Conservation (phyloP, 2,888 invertebrate species). For the Phrixothrix hirtus region DNA sequence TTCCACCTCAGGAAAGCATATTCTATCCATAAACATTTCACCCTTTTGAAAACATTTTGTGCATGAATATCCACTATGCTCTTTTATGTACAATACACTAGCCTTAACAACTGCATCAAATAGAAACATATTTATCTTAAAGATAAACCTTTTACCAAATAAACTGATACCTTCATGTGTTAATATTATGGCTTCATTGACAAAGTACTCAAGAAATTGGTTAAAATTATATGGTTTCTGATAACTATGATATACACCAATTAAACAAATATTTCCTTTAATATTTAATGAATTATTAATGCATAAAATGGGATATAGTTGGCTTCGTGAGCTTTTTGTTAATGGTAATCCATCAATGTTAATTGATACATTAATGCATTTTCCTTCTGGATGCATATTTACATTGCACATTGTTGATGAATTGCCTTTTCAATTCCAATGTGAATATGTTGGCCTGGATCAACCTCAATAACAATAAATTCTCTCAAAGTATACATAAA, state of each 20-base stretch:
- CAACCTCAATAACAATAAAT: background rate
- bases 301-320: background rate
- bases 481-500: background rate
- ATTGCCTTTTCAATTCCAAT: conserved; percentile 1
- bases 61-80: background rate
- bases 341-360: conserved; percentile 2
- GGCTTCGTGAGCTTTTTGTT: background rate
- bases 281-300: background rate
- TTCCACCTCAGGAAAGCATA: background rate
- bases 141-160: background rate
- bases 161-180: background rate
- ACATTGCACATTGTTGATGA: background rate
- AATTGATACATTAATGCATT: background rate
- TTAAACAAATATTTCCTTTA: background rate
- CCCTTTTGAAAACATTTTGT: background rate
- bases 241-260: background rate
- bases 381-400: background rate
- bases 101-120: background rate
- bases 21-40: background rate
- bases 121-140: conserved; percentile 1
- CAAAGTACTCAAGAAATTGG: background rate
- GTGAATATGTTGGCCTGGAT: conserved; percentile 1
- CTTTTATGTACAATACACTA: background rate
- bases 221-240: conserved; percentile 1
- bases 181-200: background rate